Evolutionary conservation across 1,140 invertebrate species (phyloP).

Genomic region (Bombus superbus): DNA sequence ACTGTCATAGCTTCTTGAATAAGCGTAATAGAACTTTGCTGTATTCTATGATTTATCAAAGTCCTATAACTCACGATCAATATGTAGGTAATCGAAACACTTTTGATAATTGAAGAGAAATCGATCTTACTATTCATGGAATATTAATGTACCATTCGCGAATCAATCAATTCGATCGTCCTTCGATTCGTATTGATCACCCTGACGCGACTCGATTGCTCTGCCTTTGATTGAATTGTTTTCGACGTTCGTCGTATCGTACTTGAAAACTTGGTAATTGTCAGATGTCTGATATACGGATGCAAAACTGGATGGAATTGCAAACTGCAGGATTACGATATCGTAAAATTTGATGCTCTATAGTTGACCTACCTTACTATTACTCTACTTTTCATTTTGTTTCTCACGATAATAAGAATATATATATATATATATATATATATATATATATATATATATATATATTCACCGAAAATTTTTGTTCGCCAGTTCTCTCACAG

Average conservation of each 20-base stretch:
- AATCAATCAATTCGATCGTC: conserved; percentile 20
- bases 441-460: neutral
- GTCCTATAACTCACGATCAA: too few species aligned
- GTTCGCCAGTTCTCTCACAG: neutral
- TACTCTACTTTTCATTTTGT: neutral
- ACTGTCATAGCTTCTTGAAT: too few species aligned
- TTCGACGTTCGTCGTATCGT: neutral
- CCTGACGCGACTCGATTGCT: neutral
- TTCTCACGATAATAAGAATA: neutral
- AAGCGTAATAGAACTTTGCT: too few species aligned
- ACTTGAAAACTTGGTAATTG: neutral
- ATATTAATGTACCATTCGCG: neutral
- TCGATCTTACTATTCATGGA: neutral
- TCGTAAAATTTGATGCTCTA: neutral
- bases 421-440: neutral
- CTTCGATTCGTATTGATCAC: conserved; percentile 23
- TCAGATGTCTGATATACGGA: neutral
- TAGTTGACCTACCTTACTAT: neutral
- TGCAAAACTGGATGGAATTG: too few species aligned
- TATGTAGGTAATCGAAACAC: neutral
- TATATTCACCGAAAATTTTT: neutral
- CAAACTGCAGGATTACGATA: neutral
- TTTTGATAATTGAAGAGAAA: neutral
- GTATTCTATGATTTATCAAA: too few species aligned
- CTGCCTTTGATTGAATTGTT: conserved; percentile 1